Evolutionary conservation across 2,797 vertebrate species (phyloP), one percentile per base, ranked within the genome.

Genomic region (Aldrovandia affinis): DNA sequence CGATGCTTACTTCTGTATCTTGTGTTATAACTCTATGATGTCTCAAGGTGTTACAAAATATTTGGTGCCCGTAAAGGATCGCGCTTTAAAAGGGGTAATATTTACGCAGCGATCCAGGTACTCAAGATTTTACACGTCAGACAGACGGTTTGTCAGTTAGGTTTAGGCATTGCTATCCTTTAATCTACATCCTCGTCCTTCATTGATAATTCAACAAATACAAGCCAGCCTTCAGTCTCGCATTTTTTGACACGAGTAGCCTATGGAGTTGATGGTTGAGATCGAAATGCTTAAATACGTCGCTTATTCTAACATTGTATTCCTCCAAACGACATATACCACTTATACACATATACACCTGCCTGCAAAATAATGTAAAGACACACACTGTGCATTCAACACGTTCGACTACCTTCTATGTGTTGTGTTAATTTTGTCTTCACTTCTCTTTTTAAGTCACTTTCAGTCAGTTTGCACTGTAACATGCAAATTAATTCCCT

Each of bases 361-460:
- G 14, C 20, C 39, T 42, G 18, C 68, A 73, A 73, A 39, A 36
- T 22, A 77, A 70, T 28, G 25, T 39, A 36, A 39, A 77, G 39
- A 47, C 42, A 14, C 77, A 15, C 39, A 73, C 33, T 42, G 28
- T 79, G 42, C 50, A 79, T 79, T 79, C 77, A 79, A 79, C 77
- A 79, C 15, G 73, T 79, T 79, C 75, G 75, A 47, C 39, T 42
- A 47, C 73, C 7, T 78, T 78, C n/a, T 28, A 33, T 54, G 28
- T 78, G 9, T 78, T 47, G 25, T 54, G 28, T 33, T 78, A 10
- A 79, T 52, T 47, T 28, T 52, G 25, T 47, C 9, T 52, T 28
- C 57, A 78, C 44, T 50, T 78, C 18, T 54, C 20, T 54, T 25
- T 52, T 54, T 33, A 28, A 33, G 50, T 8, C 77, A 79, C 50